Base-by-base conservation (phyloP, 2,888 invertebrate species). In the Stegana nigrithorax region DNA sequence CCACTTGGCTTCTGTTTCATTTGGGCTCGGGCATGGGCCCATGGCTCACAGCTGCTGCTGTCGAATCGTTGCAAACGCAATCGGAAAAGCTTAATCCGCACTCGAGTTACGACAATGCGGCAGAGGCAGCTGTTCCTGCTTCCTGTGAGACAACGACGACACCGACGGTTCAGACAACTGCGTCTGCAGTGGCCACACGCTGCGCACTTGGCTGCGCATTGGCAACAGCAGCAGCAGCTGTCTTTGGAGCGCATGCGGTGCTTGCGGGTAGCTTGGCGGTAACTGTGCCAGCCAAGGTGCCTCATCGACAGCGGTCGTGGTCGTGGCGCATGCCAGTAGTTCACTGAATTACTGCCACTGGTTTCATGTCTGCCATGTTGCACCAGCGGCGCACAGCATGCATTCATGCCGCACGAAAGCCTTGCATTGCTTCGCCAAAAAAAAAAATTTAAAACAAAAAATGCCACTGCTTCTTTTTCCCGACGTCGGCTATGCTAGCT, bases 161-260 rank as follows among this genome's bases (percentile, higher is more conserved):
- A 21, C 8, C 55, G 23, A 23, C 32, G 36, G 36, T 23, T 19
- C 32, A 4, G 39, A 5, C 59, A 42, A 60, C 21, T 60, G 8
- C 81, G 75, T 78, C 75, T 75, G 76, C 76, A 76, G 66, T 79
- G 76, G 75, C 81, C 81, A 61, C 76, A 78, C 68, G 80, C 80
- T 76, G 78, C 65, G 62, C 67, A 66, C 67, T 55, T 53, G 75
- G 80, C 80, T 62, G 55, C 39, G 19, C 65, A 66, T 55, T 53
- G 75, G 80, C 80, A 62, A 47, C 39, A 26, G 63, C 67, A 69
- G 44, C 68, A 65, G 68, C 59, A 66, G 70, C 59, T 65, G 53
- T 55, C 53, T 55, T 55, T 55, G n/a, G 59, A 10, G 25, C 42
- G 47, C 32, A 36, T 58, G 36, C n/a, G 29, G 42, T 32, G 21